Evolutionary conservation across 1,140 invertebrate genomes (phyloP).

Genomic region (Brachionus sp.): DNA sequence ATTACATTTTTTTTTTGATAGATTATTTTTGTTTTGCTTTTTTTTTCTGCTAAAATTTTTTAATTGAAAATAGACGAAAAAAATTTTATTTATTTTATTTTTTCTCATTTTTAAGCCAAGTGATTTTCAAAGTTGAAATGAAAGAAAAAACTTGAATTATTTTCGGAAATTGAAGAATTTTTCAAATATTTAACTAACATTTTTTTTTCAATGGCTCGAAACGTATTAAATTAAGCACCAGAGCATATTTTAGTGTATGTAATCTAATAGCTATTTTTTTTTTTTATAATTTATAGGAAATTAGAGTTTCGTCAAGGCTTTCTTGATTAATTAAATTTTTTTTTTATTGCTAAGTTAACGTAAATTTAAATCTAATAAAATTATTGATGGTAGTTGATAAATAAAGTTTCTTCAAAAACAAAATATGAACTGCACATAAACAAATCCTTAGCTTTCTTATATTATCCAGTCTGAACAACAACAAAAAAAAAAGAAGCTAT

Average conservation of each 20-base stretch:
- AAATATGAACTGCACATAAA: background rate
- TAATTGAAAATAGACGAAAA: too few species aligned
- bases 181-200: background rate
- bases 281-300: background rate
- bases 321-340: background rate
- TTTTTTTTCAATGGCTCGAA: background rate
- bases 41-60: background rate
- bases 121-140: background rate
- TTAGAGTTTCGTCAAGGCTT: background rate
- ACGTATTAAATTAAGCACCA: background rate
- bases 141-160: background rate
- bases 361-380: background rate
- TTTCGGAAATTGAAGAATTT: background rate
- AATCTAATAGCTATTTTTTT: background rate
- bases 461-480: background rate
- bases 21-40: background rate
- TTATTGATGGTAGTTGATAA: background rate
- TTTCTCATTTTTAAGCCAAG: background rate
- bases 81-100: too few species aligned
- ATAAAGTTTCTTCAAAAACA: background rate
- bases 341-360: background rate
- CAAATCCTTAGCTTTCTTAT: background rate
- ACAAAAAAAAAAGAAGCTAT: background rate
- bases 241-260: background rate
- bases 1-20: background rate